A percentile compares a stretch with the other conserved stretches of the same genome.
Conservation (phyloP, 2,797 vertebrate genomes). For the Ispidina lecontei region DNA sequence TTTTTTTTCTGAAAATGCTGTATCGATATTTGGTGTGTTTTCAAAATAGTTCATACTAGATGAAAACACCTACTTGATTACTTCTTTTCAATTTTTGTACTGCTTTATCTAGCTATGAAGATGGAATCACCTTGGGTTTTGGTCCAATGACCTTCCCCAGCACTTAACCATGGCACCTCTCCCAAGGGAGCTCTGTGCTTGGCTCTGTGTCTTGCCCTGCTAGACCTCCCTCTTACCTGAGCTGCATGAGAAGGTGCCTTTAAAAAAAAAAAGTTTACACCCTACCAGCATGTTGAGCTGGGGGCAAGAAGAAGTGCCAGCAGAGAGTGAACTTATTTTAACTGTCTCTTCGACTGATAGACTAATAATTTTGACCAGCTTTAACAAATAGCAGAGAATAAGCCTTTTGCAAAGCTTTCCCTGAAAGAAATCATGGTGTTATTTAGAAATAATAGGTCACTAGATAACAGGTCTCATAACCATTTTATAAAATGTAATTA, state of each 20-base stretch:
- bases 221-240: not conserved
- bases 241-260: not conserved
- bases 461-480: not conserved
- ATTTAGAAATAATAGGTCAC: not conserved
- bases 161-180: accelerated
- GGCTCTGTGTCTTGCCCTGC: not conserved
- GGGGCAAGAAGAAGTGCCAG: not conserved
- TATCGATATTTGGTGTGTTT: not conserved
- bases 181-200: accelerated
- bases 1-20: not conserved
- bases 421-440: not conserved
- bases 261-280: not conserved
- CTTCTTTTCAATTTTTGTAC: not conserved
- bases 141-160: not conserved
- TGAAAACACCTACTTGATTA: not conserved
- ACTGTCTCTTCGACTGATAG: not conserved
- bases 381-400: not conserved
- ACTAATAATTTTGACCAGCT: not conserved
- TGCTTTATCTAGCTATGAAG: not conserved
- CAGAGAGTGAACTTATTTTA: not conserved
- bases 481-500: not conserved
- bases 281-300: not conserved
- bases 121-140: too few relatives aligned
- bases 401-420: not conserved
- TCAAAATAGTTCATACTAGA: not conserved